Conservation (phyloP, 2,113 vertebrate species). For the Lepisosteus osseus region DNA sequence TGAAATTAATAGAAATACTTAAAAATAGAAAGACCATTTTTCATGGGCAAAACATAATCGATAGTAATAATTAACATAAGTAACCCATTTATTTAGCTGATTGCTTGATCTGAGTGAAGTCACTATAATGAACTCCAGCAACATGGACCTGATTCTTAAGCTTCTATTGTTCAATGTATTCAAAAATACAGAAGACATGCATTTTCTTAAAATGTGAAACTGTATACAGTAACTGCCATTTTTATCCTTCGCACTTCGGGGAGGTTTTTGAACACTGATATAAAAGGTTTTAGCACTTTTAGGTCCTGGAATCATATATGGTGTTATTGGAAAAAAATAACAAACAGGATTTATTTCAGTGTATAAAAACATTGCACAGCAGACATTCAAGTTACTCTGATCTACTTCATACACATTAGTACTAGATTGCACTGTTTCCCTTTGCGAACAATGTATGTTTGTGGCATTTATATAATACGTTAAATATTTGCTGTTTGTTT, state of each 20-base stretch:
- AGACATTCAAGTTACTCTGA: too few species aligned
- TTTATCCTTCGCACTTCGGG: constrained; percentile 8
- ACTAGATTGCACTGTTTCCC: too few species aligned
- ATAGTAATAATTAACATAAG: constrained; percentile 61
- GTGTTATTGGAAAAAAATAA: too few species aligned
- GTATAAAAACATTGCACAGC: too few species aligned
- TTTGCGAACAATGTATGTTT: too few species aligned
- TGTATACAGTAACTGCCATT: constrained; percentile 44
- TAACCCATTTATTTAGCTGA: constrained; percentile 54
- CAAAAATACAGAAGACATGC: constrained; percentile 20
- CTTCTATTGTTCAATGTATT: constrained; percentile 12
- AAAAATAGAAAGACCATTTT: constrained; percentile 27
- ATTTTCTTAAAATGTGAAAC: constrained; percentile 49
- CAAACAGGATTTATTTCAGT: too few species aligned
- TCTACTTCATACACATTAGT: too few species aligned
- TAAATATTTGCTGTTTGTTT: too few species aligned
- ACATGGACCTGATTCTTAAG: constrained; percentile 36
- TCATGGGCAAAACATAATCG: constrained; percentile 34
- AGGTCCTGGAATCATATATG: too few species aligned
- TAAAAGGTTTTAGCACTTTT: too few species aligned
- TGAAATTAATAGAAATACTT: constrained; percentile 36
- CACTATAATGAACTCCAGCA: constrained; percentile 33
- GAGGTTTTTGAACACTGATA: too few species aligned
- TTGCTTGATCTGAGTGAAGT: constrained; percentile 51
- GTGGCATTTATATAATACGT: too few species aligned